Base-by-base conservation (phyloP, 2,888 invertebrate genomes). In the Macrosiphum euphorbiae region DNA sequence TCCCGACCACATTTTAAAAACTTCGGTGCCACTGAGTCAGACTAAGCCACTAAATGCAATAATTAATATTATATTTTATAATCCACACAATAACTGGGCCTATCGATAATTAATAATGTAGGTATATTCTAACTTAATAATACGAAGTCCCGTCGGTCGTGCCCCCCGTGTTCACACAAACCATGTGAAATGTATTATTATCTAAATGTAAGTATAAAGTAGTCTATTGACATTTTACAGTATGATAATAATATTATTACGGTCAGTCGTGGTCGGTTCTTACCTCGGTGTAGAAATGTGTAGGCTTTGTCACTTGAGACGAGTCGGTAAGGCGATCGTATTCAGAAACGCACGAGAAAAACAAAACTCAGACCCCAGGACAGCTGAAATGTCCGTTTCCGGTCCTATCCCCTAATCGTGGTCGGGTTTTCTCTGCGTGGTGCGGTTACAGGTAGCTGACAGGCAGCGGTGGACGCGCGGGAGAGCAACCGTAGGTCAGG, bases 251-350 rank as follows among this genome's bases (percentile, higher is more conserved):
- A 47, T 61, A 61, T n/a, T 47, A 20, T 28, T 61, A 58, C 16
- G 28, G n/a, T 0, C 28, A 44, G 41, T 28, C 26, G 20, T 13
- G 1, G 44, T 3, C 44, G 11, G 44, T 86, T n/a, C 92, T 88
- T 88, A 92, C 92, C 92, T 92, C 47, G 47, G 87, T 92, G 58
- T 61, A 35, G 67, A 92, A 41, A 61, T 26, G 26, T 50, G 41
- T 88, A 8, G 50, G 92, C 24, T 47, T 88, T 61, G 35, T n/a
- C 44, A 20, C 61, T n/a, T 13, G 35, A 10, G 35, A 88, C 55
- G 52, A 13, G 55, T 44, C 13, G 47, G 44, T 28, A 47, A 26
- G 28, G 28, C 86, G 10, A 90, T 78, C n/a, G 47, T 78, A 10
- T 87, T 35, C 26, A 28, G 20, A 47, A 67, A 28, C 11, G 67